Conservation (phyloP, 2,797 vertebrate species). For the Labroides dimidiatus region DNA sequence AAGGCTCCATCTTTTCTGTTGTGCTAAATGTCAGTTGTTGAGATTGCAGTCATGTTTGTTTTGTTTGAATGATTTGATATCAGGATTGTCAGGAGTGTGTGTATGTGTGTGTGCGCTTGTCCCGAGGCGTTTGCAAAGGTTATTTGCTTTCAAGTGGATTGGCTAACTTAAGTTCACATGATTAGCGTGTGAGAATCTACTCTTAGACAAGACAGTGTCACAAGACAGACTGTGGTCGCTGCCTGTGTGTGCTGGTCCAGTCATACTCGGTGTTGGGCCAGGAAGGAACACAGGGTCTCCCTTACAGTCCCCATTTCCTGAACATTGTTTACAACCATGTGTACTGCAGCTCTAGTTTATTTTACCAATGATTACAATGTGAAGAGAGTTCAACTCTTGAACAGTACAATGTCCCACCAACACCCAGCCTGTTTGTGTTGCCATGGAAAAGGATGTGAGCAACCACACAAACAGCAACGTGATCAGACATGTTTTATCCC, state of each 20-base stretch:
- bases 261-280: conserved; percentile 7
- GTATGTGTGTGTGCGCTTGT: conserved; percentile 7
- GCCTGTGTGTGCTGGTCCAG: conserved; percentile 14
- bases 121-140: conserved; percentile 6
- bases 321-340: conserved; percentile 6
- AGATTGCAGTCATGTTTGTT: neutral
- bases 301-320: conserved; percentile 16
- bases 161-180: conserved; percentile 58
- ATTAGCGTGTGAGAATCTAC: conserved; percentile 46
- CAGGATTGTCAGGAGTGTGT: neutral
- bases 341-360: neutral
- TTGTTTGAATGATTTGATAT: neutral
- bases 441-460: conserved; percentile 17
- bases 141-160: conserved; percentile 35
- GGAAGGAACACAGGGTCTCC: conserved; percentile 6
- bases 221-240: conserved; percentile 39
- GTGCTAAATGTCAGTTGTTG: neutral
- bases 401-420: neutral
- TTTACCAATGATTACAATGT: neutral
- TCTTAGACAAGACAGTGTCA: conserved; percentile 62
- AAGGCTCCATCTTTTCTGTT: neutral
- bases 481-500: conserved; percentile 24
- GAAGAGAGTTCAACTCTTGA: neutral
- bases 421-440: conserved; percentile 11
- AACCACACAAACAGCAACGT: conserved; percentile 7